A percentile compares a stretch with the other conserved stretches of the same genome.
phyloP scores from a whole-genome alignment of 2,888 invertebrate species.

The Drosophila cognata region DNA sequence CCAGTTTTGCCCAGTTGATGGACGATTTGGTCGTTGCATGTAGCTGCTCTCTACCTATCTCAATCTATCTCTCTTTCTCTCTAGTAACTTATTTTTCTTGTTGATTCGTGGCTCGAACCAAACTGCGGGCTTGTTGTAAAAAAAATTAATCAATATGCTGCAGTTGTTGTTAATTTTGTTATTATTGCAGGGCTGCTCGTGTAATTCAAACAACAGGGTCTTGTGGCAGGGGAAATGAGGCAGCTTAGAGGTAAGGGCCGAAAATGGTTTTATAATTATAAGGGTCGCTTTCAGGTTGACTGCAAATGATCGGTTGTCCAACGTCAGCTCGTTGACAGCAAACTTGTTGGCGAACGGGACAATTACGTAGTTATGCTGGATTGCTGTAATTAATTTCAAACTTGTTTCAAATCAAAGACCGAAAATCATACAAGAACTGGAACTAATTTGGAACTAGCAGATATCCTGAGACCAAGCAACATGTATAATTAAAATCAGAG shows the following conservation, averaged over 20 bases:
- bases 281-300: slow-evolving; percentile 68
- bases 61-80: not conserved
- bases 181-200: slow-evolving; percentile 34
- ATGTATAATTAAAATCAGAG: not conserved
- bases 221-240: slow-evolving; percentile 5
- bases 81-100: not conserved
- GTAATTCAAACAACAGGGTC: slow-evolving; percentile 60
- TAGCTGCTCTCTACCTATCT: slow-evolving; percentile 2
- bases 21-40: slow-evolving; percentile 45
- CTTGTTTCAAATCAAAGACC: not conserved
- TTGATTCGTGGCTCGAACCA: slow-evolving; percentile 19
- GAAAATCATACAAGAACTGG: not conserved
- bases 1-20: slow-evolving; percentile 62
- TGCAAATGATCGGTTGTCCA: slow-evolving; percentile 72
- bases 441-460: not conserved
- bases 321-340: slow-evolving; percentile 45
- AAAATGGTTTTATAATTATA: slow-evolving; percentile 77
- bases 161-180: slow-evolving; percentile 46
- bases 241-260: not conserved
- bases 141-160: slow-evolving; percentile 73
- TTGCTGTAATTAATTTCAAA: not conserved
- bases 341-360: not conserved
- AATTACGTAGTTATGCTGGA: not conserved
- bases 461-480: not conserved
- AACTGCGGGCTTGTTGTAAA: slow-evolving; percentile 54